These are phyloP conservation scores for Aphelinus atriplicis DNA, from an alignment of 1,140 invertebrate genomes.

Conservation along the genomic window DNA sequence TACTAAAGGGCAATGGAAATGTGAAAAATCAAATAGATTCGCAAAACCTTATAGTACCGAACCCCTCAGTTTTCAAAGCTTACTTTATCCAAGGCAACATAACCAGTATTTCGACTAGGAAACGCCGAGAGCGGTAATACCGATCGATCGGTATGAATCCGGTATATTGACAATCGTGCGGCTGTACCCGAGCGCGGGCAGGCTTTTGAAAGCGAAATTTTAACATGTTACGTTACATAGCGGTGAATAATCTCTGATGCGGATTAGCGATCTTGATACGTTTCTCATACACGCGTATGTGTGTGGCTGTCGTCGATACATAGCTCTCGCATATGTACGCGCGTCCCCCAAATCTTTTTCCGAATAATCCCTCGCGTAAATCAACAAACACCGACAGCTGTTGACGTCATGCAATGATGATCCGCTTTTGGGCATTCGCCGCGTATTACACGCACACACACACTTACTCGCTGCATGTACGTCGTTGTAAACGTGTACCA, in stretches of 20 bases:
- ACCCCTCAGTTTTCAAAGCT: no score
- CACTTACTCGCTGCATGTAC: background rate
- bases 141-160: no score
- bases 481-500: background rate
- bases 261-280: constrained; percentile 54
- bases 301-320: constrained; percentile 49
- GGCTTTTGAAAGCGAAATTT: constrained; percentile 17
- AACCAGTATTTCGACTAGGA: no score
- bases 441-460: constrained; percentile 13
- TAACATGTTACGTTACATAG: constrained; percentile 15
- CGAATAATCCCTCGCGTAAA: constrained; percentile 61
- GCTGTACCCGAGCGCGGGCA: no score
- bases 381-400: constrained; percentile 64
- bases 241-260: constrained; percentile 56
- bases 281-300: constrained; percentile 43
- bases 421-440: constrained; percentile 35
- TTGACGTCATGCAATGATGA: constrained; percentile 48
- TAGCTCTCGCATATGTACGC: background rate
- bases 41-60: no score
- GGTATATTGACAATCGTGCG: no score
- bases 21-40: no score
- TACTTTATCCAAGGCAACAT: no score
- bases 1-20: no score
- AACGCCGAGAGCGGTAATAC: no score
- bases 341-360: constrained; percentile 58